A percentile compares a stretch with the other conserved stretches of the same genome.
phyloP scores from a whole-genome alignment of 2,888 invertebrate genomes.

The Thecocarcelia acutangulata region DNA sequence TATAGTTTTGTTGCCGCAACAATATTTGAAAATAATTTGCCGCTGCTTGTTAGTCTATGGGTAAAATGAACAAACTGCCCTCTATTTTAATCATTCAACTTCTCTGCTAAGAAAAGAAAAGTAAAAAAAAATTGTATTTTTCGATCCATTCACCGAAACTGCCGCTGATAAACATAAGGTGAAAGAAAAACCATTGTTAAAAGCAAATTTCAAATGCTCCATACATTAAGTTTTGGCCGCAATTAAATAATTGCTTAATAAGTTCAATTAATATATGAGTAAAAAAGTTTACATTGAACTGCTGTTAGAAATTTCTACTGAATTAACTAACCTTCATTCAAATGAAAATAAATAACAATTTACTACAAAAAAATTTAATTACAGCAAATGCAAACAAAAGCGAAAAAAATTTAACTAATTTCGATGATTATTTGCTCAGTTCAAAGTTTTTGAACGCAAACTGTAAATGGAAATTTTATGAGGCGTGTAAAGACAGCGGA shows the following conservation, averaged over 20 bases:
- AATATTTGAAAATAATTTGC: no score
- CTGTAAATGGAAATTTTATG: slow-evolving; percentile 43
- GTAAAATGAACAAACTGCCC: no score
- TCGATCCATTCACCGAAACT: no score
- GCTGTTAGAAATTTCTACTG: slow-evolving; percentile 9
- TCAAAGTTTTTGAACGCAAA: slow-evolving; percentile 35
- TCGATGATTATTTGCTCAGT: slow-evolving; percentile 2
- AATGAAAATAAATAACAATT: slow-evolving; percentile 5
- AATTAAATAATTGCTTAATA: slow-evolving; percentile 13
- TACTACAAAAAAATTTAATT: slow-evolving; percentile 22
- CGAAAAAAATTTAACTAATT: slow-evolving; percentile 1
- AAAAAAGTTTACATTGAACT: background rate
- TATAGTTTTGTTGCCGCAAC: no score
- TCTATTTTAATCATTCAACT: no score
- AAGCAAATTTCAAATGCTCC: no score
- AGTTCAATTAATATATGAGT: background rate
- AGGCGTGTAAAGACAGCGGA: slow-evolving; percentile 42
- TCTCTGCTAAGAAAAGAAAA: no score
- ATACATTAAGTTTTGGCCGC: no score
- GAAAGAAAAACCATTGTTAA: no score
- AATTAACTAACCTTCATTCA: slow-evolving; percentile 45
- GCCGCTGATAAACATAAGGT: no score
- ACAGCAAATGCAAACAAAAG: slow-evolving; percentile 24
- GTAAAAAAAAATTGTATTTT: no score
- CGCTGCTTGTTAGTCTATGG: no score